Evolutionary conservation across 2,888 invertebrate genomes (phyloP).

Genomic region (Cerastis rubricosa): DNA sequence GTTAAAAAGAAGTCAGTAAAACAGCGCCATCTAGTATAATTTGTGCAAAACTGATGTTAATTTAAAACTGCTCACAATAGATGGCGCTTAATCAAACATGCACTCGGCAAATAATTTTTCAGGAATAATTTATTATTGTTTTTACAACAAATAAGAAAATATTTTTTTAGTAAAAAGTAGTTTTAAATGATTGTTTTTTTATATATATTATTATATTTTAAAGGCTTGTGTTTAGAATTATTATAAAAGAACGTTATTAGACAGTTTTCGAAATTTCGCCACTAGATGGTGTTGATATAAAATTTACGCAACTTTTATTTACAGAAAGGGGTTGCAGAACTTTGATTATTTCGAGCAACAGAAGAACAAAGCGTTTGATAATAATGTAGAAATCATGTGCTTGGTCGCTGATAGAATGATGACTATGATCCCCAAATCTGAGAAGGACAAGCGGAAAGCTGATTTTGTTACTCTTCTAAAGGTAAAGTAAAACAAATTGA

Average conservation of each 20-base stretch:
- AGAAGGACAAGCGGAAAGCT: constrained; percentile 83
- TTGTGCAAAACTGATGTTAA: neutral
- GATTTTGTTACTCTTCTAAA: constrained; percentile 91
- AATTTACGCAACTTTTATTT: constrained; percentile 19
- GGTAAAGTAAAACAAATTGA: constrained; percentile 67
- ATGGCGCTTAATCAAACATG: constrained; percentile 2
- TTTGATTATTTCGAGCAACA: constrained; percentile 95
- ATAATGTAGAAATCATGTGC: constrained; percentile 88
- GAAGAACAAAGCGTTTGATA: constrained; percentile 92
- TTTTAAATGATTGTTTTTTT: neutral
- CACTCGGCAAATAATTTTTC: neutral
- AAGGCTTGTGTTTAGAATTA: too few relatives aligned
- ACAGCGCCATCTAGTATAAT: constrained; percentile 47
- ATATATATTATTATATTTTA: too few relatives aligned
- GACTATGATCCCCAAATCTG: constrained; percentile 74
- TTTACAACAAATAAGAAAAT: neutral
- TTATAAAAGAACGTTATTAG: neutral
- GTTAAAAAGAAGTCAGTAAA: neutral
- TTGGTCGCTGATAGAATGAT: constrained; percentile 85
- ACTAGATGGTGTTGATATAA: constrained; percentile 44
- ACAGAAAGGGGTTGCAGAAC: constrained; percentile 91
- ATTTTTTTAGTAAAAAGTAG: too few relatives aligned
- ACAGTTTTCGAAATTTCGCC: neutral
- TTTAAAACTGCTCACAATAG: neutral
- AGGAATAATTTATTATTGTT: neutral